phyloP scores from a whole-genome alignment of 2,113 vertebrate species.

The Philantomba maxwellii region DNA sequence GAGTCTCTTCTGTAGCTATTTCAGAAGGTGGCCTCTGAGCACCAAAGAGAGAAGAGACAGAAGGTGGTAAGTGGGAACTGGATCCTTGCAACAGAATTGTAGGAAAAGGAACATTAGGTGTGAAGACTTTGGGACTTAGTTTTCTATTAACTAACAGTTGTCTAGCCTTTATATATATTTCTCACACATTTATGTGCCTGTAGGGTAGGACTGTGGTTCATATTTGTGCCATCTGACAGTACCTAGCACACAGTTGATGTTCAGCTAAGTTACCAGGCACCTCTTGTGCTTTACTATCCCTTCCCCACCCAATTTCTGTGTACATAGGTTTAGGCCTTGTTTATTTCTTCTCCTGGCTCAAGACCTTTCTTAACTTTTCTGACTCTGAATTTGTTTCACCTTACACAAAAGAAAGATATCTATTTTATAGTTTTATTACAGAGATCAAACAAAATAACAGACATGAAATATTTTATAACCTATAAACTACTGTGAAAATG shows the following conservation, averaged over 20 bases:
- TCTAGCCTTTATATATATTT: slow-evolving; percentile 18
- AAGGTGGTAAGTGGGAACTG: not conserved
- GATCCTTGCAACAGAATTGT: not conserved
- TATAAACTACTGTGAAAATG: slow-evolving; percentile 3
- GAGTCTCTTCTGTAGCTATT: not conserved
- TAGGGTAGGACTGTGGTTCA: not conserved
- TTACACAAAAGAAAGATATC: slow-evolving; percentile 2
- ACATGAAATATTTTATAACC: slow-evolving; percentile 23
- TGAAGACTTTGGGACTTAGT: not conserved
- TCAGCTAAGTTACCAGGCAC: not conserved
- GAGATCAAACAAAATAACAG: slow-evolving; percentile 27
- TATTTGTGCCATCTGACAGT: not conserved
- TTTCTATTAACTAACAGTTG: slow-evolving; percentile 4
- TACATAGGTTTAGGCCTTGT: not conserved
- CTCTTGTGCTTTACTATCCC: not conserved
- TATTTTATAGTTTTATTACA: slow-evolving; percentile 6
- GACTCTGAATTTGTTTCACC: slow-evolving; percentile 20
- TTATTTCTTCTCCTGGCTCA: not conserved
- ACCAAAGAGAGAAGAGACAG: slow-evolving; percentile 5
- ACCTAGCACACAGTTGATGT: not conserved
- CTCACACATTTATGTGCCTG: slow-evolving; percentile 1
- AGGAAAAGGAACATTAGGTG: not conserved
- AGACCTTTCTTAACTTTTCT: slow-evolving; percentile 29
- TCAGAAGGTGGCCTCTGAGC: not conserved
- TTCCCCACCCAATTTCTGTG: not conserved